These are phyloP conservation scores for Anhinga rufa DNA, from an alignment of 2,113 vertebrate species.

Conservation along the genomic window DNA sequence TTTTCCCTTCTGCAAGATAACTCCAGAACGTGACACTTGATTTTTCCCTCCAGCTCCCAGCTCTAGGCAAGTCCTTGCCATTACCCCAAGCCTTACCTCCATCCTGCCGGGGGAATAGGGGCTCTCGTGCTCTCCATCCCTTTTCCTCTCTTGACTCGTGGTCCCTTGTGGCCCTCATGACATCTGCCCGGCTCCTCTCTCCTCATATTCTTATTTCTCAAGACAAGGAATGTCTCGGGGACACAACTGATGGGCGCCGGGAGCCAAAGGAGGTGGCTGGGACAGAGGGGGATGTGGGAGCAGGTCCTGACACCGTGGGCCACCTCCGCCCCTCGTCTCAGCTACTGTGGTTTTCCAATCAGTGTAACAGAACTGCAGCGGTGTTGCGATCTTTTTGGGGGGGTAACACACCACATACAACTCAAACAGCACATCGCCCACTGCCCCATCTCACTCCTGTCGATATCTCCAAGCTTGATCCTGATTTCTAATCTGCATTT, in stretches of 20 bases:
- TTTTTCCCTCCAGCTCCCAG: not conserved
- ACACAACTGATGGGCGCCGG: too few species aligned
- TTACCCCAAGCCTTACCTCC: not conserved
- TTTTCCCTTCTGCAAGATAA: not conserved
- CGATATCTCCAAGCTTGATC: not conserved
- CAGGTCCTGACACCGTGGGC: accelerated
- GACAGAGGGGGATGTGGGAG: not conserved
- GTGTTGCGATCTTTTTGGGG: not conserved
- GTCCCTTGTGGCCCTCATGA: not conserved
- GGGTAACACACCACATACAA: not conserved
- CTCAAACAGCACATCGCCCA: not conserved
- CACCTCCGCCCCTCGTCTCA: not conserved
- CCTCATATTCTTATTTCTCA: not conserved
- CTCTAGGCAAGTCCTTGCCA: not conserved
- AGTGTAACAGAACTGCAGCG: accelerated
- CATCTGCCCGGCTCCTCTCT: not conserved
- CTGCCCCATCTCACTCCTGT: not conserved
- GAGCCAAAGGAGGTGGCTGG: not conserved
- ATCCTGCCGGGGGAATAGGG: not conserved
- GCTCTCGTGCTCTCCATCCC: not conserved
- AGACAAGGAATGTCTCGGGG: not conserved
- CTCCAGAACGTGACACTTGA: not conserved
- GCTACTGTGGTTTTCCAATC: not conserved
- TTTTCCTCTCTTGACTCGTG: accelerated
- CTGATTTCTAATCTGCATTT: not conserved